Evolutionary conservation across 30 jellyfish, hydroid and myxozoan genomes (phyloP).

Genomic region (Rhopilema esculentum): DNA sequence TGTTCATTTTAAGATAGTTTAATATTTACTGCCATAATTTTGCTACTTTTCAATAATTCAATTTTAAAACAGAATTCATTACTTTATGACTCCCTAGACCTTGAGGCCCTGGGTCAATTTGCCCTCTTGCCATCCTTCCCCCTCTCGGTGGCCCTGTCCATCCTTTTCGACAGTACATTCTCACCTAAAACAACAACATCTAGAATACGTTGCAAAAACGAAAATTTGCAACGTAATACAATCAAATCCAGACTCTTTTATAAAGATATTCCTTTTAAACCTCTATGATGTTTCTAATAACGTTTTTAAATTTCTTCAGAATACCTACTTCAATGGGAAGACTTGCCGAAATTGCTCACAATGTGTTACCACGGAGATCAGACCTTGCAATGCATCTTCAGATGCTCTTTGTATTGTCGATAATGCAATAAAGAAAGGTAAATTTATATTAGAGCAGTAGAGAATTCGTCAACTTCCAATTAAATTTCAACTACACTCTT

Average conservation of each 20-base stretch:
- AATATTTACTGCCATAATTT: no score
- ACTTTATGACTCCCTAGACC: no score
- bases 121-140: no score
- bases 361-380: not conserved
- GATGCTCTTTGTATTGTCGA: not conserved
- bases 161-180: no score
- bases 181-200: no score
- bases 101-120: no score
- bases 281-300: not conserved
- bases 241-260: not conserved
- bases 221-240: not conserved
- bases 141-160: no score
- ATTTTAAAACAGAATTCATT: no score
- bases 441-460: not conserved
- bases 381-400: not conserved
- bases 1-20: no score
- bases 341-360: not conserved
- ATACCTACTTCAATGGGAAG: not conserved
- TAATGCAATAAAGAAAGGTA: not conserved
- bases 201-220: no score
- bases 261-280: not conserved
- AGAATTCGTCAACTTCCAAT: not conserved
- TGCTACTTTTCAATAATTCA: no score
- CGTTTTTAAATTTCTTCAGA: not conserved
- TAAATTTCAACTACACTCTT: no score